Conservation (phyloP, 2,888 invertebrate species). For the Pteria penguin region DNA sequence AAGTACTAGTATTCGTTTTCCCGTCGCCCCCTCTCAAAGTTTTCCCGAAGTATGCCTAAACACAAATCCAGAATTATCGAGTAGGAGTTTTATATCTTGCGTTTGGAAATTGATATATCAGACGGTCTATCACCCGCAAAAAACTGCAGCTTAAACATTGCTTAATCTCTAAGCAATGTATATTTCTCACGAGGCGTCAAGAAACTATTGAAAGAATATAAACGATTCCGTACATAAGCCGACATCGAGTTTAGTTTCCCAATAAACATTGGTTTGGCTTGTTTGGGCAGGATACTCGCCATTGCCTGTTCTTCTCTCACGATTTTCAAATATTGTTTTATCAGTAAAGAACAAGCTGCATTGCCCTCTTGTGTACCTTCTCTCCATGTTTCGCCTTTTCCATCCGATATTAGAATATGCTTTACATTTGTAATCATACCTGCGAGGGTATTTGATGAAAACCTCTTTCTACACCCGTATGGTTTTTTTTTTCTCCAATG, state of each 20-base stretch:
- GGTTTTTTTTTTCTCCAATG: background rate
- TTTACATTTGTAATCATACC: conserved; percentile 10
- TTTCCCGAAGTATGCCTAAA: conserved; percentile 35
- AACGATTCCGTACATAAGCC: background rate
- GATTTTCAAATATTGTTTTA: conserved; percentile 23
- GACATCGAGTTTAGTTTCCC: conserved; percentile 5
- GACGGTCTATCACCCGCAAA: conserved; percentile 23
- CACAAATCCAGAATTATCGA: conserved; percentile 12
- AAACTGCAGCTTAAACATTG: conserved; percentile 27
- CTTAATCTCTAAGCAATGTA: conserved; percentile 4
- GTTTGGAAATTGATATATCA: background rate
- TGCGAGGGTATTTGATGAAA: background rate
- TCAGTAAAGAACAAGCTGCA: background rate
- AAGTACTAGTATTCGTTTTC: conserved; percentile 30
- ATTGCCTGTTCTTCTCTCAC: conserved; percentile 39
- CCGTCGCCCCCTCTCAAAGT: conserved; percentile 26
- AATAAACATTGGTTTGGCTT: conserved; percentile 24
- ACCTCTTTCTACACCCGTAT: background rate
- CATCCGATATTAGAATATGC: conserved; percentile 1
- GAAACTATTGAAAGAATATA: background rate
- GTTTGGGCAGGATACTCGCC: conserved; percentile 29
- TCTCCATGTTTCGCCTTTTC: conserved; percentile 5
- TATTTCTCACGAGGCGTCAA: conserved; percentile 1
- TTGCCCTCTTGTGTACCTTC: background rate
- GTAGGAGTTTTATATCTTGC: conserved; percentile 19